Conservation (phyloP, 1,140 invertebrate species). For the Drosophila orosa region DNA sequence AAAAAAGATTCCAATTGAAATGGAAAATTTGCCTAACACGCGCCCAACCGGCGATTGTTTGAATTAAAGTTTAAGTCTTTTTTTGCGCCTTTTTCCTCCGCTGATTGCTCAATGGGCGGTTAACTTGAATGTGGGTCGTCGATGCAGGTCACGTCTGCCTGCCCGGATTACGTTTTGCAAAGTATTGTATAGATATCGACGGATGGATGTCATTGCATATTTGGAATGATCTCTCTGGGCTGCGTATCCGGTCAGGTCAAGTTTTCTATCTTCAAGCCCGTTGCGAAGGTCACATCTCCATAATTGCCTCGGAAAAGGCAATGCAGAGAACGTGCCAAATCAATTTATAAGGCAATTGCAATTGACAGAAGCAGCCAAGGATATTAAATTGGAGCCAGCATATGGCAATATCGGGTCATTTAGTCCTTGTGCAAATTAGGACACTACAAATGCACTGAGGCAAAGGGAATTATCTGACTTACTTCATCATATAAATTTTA, state of each 20-base stretch:
- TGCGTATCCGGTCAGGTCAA: conserved; percentile 20
- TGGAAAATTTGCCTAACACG: conserved; percentile 64
- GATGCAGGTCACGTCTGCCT: conserved; percentile 66
- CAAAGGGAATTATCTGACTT: neutral
- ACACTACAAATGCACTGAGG: conserved; percentile 15
- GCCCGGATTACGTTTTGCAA: conserved; percentile 49
- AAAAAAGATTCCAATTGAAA: conserved; percentile 38
- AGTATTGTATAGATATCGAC: conserved; percentile 46
- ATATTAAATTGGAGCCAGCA: conserved; percentile 34
- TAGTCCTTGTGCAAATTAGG: conserved; percentile 41
- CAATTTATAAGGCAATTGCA: conserved; percentile 72
- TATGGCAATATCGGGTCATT: conserved; percentile 22
- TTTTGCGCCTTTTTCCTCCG: conserved; percentile 17
- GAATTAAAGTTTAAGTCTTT: conserved; percentile 45
- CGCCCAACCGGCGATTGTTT: conserved; percentile 64
- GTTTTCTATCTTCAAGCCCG: conserved; percentile 6
- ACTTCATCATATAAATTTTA: neutral
- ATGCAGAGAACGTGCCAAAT: conserved; percentile 58
- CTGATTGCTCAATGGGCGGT: conserved; percentile 65
- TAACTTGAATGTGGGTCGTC: conserved; percentile 64
- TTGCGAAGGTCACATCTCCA: conserved; percentile 29
- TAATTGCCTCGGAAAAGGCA: conserved; percentile 36
- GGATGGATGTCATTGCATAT: conserved; percentile 45
- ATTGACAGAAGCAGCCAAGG: conserved; percentile 19
- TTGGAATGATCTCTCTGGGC: conserved; percentile 26